phyloP scores from a whole-genome alignment of 2,797 vertebrate genomes.

The Eutrigla gurnardus region DNA sequence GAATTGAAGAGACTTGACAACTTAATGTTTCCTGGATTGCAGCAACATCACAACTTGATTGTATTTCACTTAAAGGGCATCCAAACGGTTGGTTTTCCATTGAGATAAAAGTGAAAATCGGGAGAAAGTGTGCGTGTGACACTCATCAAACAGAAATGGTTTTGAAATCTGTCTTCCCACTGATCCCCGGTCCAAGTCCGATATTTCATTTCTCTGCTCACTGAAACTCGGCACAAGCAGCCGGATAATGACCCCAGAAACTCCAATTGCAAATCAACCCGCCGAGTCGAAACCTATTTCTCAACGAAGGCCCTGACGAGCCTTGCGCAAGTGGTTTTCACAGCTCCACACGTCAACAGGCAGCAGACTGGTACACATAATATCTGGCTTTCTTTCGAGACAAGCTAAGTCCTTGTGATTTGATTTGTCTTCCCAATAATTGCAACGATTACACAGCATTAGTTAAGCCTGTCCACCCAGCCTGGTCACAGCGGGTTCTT shows the following conservation, averaged over 20 bases:
- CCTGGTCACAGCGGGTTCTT: conserved; percentile 64
- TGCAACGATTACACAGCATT: conserved; percentile 64
- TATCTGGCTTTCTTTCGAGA: conserved; percentile 21
- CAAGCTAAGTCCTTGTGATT: conserved; percentile 22
- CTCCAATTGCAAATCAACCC: conserved; percentile 50
- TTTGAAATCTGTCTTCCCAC: conserved; percentile 24
- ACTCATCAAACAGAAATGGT: conserved; percentile 4
- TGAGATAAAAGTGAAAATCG: background rate
- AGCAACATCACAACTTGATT: background rate
- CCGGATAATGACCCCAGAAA: conserved; percentile 52
- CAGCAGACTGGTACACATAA: conserved; percentile 30
- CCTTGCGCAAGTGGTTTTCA: conserved; percentile 55
- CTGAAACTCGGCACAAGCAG: conserved; percentile 12
- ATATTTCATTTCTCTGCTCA: conserved; percentile 29
- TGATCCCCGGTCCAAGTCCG: conserved; percentile 1
- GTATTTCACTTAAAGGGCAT: background rate
- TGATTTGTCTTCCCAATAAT: conserved; percentile 66
- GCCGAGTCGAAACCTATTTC: conserved; percentile 51
- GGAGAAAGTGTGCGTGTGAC: background rate
- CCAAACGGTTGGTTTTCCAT: conserved; percentile 15
- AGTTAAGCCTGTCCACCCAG: conserved; percentile 62
- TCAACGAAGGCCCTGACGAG: conserved; percentile 21
- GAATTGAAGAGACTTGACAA: background rate
- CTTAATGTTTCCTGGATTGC: conserved; percentile 21
- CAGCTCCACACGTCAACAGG: conserved; percentile 40